phyloP scores from a whole-genome alignment of 2,797 vertebrate species.

The Peromyscus attwateri region DNA sequence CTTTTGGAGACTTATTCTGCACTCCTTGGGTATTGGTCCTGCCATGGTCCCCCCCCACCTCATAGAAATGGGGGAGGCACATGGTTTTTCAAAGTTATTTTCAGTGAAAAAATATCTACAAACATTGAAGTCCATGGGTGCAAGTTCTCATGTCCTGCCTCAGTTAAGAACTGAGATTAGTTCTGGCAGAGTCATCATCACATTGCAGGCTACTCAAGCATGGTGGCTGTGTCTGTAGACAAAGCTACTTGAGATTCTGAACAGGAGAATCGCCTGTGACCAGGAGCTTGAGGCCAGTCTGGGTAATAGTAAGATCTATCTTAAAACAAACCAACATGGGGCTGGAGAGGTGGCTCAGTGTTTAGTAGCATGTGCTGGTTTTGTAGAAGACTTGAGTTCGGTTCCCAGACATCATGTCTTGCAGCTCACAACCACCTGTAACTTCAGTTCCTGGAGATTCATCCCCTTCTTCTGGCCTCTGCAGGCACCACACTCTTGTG shows the following conservation, averaged over 20 bases:
- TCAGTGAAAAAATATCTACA: not conserved
- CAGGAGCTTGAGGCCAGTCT: not conserved
- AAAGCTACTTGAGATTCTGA: not conserved
- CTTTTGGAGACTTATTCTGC: not conserved
- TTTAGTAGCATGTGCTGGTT: not conserved
- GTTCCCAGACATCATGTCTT: not conserved
- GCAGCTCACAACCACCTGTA: not conserved
- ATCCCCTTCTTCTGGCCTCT: not conserved
- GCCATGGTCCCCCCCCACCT: not conserved
- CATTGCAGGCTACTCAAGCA: not conserved
- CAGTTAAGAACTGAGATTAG: constrained; percentile 4
- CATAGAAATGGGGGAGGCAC: not conserved
- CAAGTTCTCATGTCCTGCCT: not conserved
- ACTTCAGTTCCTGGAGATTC: not conserved
- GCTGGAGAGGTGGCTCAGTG: not conserved
- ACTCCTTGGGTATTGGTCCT: not conserved
- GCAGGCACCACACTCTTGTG: not conserved
- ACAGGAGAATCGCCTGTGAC: not conserved
- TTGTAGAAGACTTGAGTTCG: too few relatives aligned
- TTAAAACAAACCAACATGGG: not conserved
- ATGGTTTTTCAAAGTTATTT: constrained; percentile 33
- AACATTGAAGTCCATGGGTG: not conserved
- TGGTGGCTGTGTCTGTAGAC: not conserved
- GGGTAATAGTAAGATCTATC: not conserved
- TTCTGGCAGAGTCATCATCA: not conserved